Evolutionary conservation across 1,140 invertebrate species (phyloP), one percentile per base, ranked within the genome.

Genomic region (Araneus ventricosus): DNA sequence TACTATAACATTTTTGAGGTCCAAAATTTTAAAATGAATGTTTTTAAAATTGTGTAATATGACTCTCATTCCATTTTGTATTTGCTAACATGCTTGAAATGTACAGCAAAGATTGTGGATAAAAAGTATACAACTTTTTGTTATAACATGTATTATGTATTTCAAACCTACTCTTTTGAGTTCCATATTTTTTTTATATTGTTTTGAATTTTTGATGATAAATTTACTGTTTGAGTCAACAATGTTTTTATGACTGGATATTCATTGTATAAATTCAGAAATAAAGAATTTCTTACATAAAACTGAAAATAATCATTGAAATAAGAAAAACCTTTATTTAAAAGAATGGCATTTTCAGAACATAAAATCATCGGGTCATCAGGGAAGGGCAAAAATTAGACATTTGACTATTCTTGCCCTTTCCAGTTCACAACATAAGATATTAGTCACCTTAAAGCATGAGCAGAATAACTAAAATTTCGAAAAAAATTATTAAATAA

Each of bases 161-260:
- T 63, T 37, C 30, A 10, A 34, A 39, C 67, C 34, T 41, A 89
- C 63, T 84, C n/a, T 84, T 39, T 84, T 84, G 57, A 63, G 75
- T 91, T 91, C 20, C 34, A 75, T 63, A 67, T 84, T 91, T 27
- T 84, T 91, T 84, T 45, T n/a, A 89, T 79, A 79, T 80, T 34
- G 34, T 87, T 52, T 75, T 22, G 24, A 84, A 67, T 24, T 91
- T 82, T 91, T 27, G 89, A 91, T 41, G 27, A 84, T 61, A 91
- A 84, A 91, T 61, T 91, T 84, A 37, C 45, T 91, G 17, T 80
- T 84, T 52, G 57, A 57, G 39, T 82, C 80, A 82, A 37, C 57
- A 61, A 52, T 84, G 82, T 87, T 87, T 87, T 57, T 87, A 87
- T 37, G 34, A 82, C 85, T 87, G 85, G 20, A 63, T 63, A 87